A percentile compares a stretch with the other conserved stretches of the same genome.
Evolutionary conservation across 2,797 vertebrate genomes (phyloP).

Genomic region (Pachyuromys duprasi): DNA sequence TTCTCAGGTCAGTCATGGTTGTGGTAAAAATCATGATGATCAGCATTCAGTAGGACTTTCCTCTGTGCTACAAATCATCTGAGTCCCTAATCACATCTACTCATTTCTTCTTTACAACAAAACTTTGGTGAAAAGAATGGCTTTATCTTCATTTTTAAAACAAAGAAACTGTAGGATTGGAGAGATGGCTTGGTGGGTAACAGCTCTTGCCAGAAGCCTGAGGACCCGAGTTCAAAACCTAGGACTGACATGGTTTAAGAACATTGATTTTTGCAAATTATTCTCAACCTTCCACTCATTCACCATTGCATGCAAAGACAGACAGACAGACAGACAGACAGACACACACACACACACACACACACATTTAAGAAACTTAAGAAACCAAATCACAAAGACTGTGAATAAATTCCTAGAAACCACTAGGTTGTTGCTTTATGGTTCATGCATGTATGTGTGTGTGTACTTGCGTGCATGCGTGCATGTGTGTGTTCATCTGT

Average conservation of each 20-base stretch:
- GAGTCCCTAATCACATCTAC: background rate
- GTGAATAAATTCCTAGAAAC: background rate
- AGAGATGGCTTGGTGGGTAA: background rate
- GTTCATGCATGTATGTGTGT: background rate
- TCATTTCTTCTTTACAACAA: background rate
- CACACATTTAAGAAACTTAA: background rate
- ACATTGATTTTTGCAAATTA: background rate
- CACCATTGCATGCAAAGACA: background rate
- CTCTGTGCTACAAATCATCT: background rate
- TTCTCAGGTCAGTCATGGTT: background rate
- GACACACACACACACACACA: background rate
- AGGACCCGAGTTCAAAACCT: background rate
- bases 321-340: background rate
- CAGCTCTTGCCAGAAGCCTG: background rate
- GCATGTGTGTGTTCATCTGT: background rate
- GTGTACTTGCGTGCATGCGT: background rate
- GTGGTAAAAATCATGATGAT: background rate
- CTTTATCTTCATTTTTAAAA: background rate
- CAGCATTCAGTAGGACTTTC: background rate
- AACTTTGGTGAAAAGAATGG: background rate
- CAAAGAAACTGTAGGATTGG: background rate
- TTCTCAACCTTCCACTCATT: background rate
- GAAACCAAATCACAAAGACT: background rate
- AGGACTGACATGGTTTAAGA: background rate
- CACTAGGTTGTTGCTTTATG: background rate